Conservation (phyloP, 2,888 invertebrate genomes). For the Lacanobia oleracea region DNA sequence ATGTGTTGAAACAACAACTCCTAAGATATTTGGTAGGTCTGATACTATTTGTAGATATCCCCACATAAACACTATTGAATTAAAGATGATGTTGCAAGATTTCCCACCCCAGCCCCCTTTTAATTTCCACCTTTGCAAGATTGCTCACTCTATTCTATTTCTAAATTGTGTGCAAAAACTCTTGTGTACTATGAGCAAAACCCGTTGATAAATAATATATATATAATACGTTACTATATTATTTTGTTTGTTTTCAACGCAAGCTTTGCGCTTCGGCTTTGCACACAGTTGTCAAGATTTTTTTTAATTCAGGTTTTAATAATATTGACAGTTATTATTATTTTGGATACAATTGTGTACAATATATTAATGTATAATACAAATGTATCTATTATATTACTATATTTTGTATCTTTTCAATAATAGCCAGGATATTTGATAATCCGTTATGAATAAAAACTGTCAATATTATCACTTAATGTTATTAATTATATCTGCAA, state of each 20-base stretch:
- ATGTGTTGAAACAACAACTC: too few species aligned
- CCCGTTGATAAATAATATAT: neutral
- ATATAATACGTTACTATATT: too few species aligned
- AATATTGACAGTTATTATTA: constrained; percentile 24
- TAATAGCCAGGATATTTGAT: neutral
- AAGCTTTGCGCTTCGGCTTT: neutral
- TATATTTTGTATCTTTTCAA: neutral
- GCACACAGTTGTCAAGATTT: neutral
- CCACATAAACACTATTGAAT: too few species aligned
- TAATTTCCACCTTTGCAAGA: neutral
- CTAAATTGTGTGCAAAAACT: neutral
- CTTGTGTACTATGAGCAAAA: neutral
- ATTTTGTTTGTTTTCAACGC: too few species aligned
- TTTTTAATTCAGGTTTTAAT: constrained; percentile 3
- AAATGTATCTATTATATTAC: too few species aligned
- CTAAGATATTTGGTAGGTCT: too few species aligned
- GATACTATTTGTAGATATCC: too few species aligned
- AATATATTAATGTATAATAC: too few species aligned
- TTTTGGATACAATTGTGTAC: neutral
- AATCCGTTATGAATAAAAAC: constrained; percentile 16
- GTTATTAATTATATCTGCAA: constrained; percentile 24
- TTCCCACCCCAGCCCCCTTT: too few species aligned
- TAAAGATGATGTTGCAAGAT: neutral
- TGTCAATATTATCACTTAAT: constrained; percentile 43
- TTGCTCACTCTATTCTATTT: neutral